Evolutionary conservation across 1,140 invertebrate genomes (phyloP).

Genomic region (Ceratoteleas bidentatus): DNA sequence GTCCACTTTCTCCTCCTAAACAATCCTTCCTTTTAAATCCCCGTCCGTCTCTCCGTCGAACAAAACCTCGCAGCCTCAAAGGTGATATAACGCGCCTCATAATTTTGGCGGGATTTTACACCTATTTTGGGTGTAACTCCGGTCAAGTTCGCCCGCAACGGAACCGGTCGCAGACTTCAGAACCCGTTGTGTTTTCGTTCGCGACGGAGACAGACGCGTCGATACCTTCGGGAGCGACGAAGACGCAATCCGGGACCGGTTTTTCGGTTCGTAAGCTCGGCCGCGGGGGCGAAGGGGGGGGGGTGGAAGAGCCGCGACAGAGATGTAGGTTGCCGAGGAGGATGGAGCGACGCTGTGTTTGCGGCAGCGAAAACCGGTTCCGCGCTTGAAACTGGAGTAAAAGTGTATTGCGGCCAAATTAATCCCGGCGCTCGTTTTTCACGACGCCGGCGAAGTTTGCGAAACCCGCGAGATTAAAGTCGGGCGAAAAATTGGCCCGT

Average conservation of each 20-base stretch:
- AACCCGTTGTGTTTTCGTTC: constrained; percentile 59
- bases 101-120: constrained; percentile 52
- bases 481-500: constrained; percentile 21
- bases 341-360: constrained; percentile 35
- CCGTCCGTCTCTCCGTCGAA: not conserved
- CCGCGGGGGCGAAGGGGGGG: constrained; percentile 13
- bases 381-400: constrained; percentile 63
- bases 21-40: too few species aligned
- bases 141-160: constrained; percentile 55
- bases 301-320: constrained; percentile 8
- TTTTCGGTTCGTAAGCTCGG: constrained; percentile 61
- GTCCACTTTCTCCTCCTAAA: too few species aligned
- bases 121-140: constrained; percentile 49
- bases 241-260: constrained; percentile 48
- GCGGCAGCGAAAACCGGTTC: constrained; percentile 52
- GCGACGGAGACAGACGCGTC: not conserved
- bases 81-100: constrained; percentile 26
- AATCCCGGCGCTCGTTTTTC: constrained; percentile 54
- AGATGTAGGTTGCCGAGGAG: constrained; percentile 31
- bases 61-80: constrained; percentile 1
- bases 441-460: constrained; percentile 23
- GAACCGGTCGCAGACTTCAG: constrained; percentile 28
- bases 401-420: constrained; percentile 64
- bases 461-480: constrained; percentile 39
- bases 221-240: not conserved